A percentile compares a stretch with the other conserved stretches of the same genome.
phyloP scores from a whole-genome alignment of 2,888 invertebrate species.

The Eupithecia dodoneata region DNA sequence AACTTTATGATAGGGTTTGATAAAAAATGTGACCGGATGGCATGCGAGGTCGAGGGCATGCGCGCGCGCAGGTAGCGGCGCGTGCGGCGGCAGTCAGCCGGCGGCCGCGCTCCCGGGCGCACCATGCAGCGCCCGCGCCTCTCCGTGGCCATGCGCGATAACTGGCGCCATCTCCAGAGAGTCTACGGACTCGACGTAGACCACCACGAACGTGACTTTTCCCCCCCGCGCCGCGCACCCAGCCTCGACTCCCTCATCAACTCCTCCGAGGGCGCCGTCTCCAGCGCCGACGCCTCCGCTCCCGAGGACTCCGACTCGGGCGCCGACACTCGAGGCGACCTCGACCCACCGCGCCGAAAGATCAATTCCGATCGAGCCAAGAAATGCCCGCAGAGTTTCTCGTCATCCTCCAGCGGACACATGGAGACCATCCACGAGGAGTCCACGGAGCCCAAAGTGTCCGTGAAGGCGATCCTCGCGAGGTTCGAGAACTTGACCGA shows the following conservation, averaged over 20 bases:
- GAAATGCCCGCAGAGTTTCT: conserved; percentile 79
- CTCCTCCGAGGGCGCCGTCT: conserved; percentile 86
- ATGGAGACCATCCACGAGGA: conserved; percentile 94
- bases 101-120: conserved; percentile 78
- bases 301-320: conserved; percentile 87
- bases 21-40: conserved; percentile 39
- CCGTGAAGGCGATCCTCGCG: conserved; percentile 92
- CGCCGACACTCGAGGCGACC: conserved; percentile 84
- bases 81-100: conserved; percentile 62
- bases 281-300: conserved; percentile 85
- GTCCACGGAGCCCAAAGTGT: conserved; percentile 90
- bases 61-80: conserved; percentile 37
- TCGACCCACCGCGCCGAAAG: conserved; percentile 65
- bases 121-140: conserved; percentile 82
- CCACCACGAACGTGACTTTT: conserved; percentile 57
- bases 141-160: conserved; percentile 82
- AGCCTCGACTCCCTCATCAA: conserved; percentile 88
- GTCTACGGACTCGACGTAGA: conserved; percentile 79
- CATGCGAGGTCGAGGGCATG: conserved; percentile 32
- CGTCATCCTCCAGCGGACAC: conserved; percentile 85
- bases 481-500: conserved; percentile 89
- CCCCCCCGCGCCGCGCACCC: conserved; percentile 77
- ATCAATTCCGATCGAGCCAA: conserved; percentile 61
- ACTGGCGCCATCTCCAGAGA: conserved; percentile 80
- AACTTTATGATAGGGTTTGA: conserved; percentile 28